Conservation (phyloP, 2,113 vertebrate genomes). For the Nestor notabilis region DNA sequence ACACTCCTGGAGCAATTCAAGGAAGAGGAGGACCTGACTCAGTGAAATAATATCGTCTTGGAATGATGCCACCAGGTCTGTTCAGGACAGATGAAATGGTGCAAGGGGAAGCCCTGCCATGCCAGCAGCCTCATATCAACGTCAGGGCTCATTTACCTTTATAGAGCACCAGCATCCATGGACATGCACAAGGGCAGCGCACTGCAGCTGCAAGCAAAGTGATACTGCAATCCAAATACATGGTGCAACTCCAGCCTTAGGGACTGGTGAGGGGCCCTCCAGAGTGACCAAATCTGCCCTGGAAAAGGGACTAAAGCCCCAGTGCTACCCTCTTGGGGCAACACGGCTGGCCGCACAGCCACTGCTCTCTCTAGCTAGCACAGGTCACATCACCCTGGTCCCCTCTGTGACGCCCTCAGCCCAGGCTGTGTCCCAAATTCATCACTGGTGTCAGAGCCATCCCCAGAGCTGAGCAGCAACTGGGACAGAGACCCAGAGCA, state of each 20-base stretch:
- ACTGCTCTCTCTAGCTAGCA: background rate
- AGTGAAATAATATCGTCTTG: background rate
- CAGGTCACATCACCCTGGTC: rapidly evolving
- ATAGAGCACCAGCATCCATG: background rate
- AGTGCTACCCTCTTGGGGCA: background rate
- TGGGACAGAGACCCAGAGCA: background rate
- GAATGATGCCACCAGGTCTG: background rate
- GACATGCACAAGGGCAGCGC: background rate
- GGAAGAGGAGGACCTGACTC: background rate
- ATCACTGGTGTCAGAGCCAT: background rate
- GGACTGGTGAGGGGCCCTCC: background rate
- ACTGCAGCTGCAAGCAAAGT: background rate
- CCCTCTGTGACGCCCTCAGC: background rate
- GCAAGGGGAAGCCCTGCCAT: background rate
- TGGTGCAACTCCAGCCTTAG: rapidly evolving
- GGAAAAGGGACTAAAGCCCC: background rate
- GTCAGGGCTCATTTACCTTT: rapidly evolving
- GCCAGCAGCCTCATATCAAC: background rate
- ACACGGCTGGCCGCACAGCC: rapidly evolving
- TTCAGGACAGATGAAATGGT: background rate
- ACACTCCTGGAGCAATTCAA: background rate
- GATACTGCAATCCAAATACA: background rate
- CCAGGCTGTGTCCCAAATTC: background rate
- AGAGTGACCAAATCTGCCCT: background rate
- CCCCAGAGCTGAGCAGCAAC: background rate